Evolutionary conservation across 2,888 invertebrate species (phyloP), one percentile per base, ranked within the genome.

Genomic region (Macrosoma leucophasiata): DNA sequence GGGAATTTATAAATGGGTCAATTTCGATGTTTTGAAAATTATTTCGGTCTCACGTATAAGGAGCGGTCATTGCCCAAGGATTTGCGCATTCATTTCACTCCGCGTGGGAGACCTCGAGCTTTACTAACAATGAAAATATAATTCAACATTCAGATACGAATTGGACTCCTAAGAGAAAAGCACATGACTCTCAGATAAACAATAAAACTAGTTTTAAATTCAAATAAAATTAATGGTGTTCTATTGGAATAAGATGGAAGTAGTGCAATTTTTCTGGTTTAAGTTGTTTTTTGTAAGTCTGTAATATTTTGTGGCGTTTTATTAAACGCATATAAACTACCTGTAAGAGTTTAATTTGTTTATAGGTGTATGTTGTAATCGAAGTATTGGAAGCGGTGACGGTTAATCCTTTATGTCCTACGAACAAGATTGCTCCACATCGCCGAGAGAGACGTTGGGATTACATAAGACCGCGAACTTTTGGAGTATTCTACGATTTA

Each of bases 391-490:
- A 62, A 36, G 64, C 69, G 23, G 65, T 76, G 29, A 70, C 78
- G 29, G 71, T 78, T 6, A 71, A 57, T 31, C 75, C 77, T 1
- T 48, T 70, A 34, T 82, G 84, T 17, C 82, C 82, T 1, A 82
- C 82, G 3, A 84, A 84, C 44, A 84, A 82, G 52, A 75, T 84
- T 25, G 82, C 82, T 2, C 81, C 82, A 2, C 71, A 74, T 36
- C 56, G 66, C 11, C 57, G 67, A 9, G 48, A 53, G 8, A 41
- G 48, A 1, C 61, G 50, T 12, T 57, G 52, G 52, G 52, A 57
- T 6, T 45, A 50, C 4, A 50, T 37, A 3, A 54, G 52, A 12
- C 56, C 62, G 0, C 62, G 79, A 3, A 82, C 81, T 2, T 64
- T 81, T 22, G 74, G 71, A 4, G 57, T 69, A 1, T 67, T 70